Percentiles rank a stretch among this genome's conserved stretches.
These are phyloP conservation scores for Phaenicophaeus curvirostris DNA, from an alignment of 2,797 vertebrate genomes.

Conservation along the genomic window DNA sequence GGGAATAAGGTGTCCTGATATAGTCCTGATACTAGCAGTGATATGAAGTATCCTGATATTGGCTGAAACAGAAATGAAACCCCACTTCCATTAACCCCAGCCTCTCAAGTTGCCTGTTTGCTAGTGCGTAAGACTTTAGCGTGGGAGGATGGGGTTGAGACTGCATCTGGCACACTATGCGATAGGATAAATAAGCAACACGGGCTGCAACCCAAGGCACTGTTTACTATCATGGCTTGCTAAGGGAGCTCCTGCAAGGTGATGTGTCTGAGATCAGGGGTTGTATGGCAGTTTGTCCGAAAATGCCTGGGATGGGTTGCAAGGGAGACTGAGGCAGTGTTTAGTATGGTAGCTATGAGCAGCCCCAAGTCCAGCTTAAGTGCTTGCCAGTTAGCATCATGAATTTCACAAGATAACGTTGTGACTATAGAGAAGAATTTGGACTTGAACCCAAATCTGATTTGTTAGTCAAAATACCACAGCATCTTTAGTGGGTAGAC, in stretches of 20 bases:
- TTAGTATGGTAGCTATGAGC: background rate
- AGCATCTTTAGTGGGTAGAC: background rate
- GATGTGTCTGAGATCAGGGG: background rate
- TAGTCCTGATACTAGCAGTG: background rate
- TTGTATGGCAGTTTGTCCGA: background rate
- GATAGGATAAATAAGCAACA: background rate
- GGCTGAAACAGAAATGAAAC: background rate
- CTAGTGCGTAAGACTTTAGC: background rate
- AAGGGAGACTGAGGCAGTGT: background rate
- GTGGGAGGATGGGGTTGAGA: background rate
- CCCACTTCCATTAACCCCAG: background rate
- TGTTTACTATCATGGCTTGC: background rate
- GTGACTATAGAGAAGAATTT: background rate
- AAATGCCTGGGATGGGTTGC: background rate
- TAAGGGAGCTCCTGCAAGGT: background rate
- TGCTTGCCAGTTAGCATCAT: background rate
- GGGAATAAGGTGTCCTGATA: background rate
- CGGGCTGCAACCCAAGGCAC: background rate
- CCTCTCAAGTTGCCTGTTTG: background rate
- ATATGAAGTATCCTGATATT: background rate
- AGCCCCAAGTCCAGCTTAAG: background rate
- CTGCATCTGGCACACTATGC: accelerated
- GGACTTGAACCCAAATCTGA: background rate
- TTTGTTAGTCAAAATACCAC: background rate
- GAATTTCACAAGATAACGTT: background rate